These are phyloP conservation scores for Linepithema humile DNA, from an alignment of 1,140 invertebrate genomes.

Conservation along the genomic window DNA sequence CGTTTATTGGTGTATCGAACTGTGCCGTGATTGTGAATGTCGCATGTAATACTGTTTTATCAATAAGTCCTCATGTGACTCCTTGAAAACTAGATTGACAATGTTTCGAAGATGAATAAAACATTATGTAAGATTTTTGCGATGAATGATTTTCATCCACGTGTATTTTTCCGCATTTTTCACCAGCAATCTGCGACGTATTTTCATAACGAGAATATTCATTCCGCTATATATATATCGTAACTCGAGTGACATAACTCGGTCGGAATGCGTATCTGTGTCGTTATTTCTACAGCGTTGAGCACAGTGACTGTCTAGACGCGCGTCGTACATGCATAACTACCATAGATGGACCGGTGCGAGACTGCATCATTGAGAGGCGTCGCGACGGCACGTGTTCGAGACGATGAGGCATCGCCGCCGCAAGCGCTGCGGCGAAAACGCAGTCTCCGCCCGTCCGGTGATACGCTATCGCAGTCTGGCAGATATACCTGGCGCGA, in stretches of 20 bases:
- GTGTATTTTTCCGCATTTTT: too few relatives aligned
- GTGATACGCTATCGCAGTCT: constrained; percentile 40
- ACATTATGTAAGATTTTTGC: too few relatives aligned
- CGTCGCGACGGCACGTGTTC: constrained; percentile 7
- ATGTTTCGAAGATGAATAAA: too few relatives aligned
- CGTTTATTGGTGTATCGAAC: constrained; percentile 29
- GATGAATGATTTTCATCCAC: neutral
- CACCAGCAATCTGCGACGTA: neutral
- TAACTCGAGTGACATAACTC: neutral
- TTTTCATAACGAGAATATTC: neutral
- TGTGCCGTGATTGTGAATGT: neutral
- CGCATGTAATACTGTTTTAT: constrained; percentile 13
- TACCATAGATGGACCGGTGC: neutral
- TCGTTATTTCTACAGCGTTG: neutral
- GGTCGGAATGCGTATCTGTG: neutral
- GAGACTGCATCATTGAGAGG: neutral
- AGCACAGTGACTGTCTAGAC: neutral
- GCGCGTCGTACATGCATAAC: constrained; percentile 11
- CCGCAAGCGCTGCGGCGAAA: neutral
- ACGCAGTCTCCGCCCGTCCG: neutral
- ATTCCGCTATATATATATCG: neutral
- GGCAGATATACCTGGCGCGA: constrained; percentile 29
- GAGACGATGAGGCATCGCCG: constrained; percentile 42
- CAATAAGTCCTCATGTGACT: constrained; percentile 13
- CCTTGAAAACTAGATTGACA: neutral